Conservation (phyloP, 2,113 vertebrate species). For the Limnothrissa miodon region DNA sequence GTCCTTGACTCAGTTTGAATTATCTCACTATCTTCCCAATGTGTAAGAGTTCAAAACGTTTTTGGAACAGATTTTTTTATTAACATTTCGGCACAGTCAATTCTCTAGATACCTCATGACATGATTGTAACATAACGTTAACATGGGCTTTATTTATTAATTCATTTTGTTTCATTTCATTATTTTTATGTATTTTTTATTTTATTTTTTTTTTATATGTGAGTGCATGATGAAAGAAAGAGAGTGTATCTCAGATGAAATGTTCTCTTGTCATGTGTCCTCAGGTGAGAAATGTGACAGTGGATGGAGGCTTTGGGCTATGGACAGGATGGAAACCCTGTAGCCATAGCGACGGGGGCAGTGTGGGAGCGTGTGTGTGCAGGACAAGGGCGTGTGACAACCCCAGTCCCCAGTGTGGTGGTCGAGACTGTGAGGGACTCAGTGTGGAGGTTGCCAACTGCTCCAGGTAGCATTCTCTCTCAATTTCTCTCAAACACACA, state of each 20-base stretch:
- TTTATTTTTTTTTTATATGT: no score
- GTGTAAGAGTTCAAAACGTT: background rate
- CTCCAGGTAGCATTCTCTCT: conserved; percentile 79
- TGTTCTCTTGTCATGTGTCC: conserved; percentile 14
- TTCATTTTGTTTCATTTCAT: no score
- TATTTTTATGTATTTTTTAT: no score
- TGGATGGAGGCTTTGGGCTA: conserved; percentile 82
- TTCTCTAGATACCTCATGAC: no score
- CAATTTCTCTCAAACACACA: background rate
- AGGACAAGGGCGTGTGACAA: conserved; percentile 86
- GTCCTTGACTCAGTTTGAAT: background rate
- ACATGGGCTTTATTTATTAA: no score
- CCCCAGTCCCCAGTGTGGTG: conserved; percentile 88
- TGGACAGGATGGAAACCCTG: conserved; percentile 89
- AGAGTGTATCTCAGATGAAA: background rate
- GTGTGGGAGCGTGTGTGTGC: conserved; percentile 83
- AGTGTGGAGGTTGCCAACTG: conserved; percentile 92
- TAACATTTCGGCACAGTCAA: no score
- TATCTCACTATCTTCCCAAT: background rate
- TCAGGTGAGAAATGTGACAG: conserved; percentile 88
- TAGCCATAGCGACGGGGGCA: conserved; percentile 78
- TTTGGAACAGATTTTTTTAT: no score
- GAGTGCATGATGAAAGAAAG: no score
- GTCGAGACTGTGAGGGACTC: conserved; percentile 85
- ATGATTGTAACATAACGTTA: no score